Evolutionary conservation across 2,113 vertebrate species (phyloP).

Genomic region (Poeciliopsis occidentalis): DNA sequence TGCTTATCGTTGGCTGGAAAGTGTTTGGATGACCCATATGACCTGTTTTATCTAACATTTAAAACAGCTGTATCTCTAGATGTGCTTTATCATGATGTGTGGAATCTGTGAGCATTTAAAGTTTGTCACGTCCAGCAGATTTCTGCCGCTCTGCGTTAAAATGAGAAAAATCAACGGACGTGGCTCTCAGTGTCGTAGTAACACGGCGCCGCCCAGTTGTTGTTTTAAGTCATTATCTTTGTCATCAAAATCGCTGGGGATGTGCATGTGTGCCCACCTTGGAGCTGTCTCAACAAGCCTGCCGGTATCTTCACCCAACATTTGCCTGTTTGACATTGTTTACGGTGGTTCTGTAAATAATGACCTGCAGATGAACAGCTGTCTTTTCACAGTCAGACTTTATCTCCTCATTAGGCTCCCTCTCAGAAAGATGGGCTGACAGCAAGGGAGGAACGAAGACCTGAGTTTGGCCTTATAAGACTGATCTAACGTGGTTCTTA

Average conservation of each 20-base stretch:
- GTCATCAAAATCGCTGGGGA: not conserved
- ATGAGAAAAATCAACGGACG: not conserved
- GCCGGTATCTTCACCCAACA: constrained; percentile 44
- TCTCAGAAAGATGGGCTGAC: constrained; percentile 28
- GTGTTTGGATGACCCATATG: too few relatives aligned
- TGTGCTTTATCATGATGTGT: too few relatives aligned
- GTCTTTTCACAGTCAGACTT: constrained; percentile 29
- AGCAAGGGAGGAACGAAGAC: not conserved
- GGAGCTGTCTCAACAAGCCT: constrained; percentile 25
- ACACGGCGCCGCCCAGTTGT: not conserved
- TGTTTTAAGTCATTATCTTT: constrained; percentile 21
- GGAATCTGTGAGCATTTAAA: not conserved
- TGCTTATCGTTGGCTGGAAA: too few relatives aligned
- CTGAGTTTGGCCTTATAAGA: too few relatives aligned
- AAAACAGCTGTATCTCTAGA: too few relatives aligned
- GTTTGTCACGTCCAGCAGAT: not conserved
- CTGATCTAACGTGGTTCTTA: too few relatives aligned
- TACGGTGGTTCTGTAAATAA: constrained; percentile 54
- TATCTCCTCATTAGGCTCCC: constrained; percentile 47
- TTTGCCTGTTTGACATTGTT: constrained; percentile 44
- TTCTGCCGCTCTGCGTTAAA: not conserved
- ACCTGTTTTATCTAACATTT: too few relatives aligned
- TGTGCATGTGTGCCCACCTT: not conserved
- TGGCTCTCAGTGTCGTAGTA: not conserved
- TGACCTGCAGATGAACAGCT: constrained; percentile 38